These are phyloP conservation scores for Propithecus coquereli DNA, from an alignment of 2,113 vertebrate genomes.

Conservation along the genomic window DNA sequence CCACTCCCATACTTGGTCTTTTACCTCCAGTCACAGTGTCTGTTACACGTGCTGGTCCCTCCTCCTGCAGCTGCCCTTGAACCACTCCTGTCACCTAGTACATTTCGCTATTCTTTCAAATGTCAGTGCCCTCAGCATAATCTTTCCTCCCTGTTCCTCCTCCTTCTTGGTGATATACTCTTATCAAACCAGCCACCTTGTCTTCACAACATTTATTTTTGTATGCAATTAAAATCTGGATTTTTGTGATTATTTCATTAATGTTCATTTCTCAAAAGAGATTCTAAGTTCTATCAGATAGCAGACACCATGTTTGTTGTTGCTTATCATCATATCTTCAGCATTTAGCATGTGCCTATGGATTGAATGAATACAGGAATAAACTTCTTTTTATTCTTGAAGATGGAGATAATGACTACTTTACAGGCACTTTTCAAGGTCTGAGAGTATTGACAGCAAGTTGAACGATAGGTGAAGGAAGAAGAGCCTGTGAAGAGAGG, in stretches of 20 bases:
- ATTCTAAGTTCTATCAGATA: not conserved
- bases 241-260: not conserved
- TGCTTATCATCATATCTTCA: not conserved
- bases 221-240: not conserved
- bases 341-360: not conserved
- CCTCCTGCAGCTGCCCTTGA: not conserved
- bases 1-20: not conserved
- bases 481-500: not conserved
- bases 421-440: not conserved
- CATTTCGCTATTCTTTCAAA: not conserved
- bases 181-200: not conserved
- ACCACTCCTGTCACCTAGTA: not conserved
- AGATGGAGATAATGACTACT: not conserved
- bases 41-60: not conserved
- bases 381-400: not conserved
- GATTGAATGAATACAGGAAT: not conserved
- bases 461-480: not conserved
- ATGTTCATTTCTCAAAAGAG: not conserved
- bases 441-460: not conserved
- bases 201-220: not conserved
- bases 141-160: not conserved
- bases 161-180: not conserved
- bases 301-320: not conserved
- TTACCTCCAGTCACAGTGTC: not conserved
- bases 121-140: not conserved